Conservation (phyloP, 1,140 invertebrate species). For the Phortica variegata region DNA sequence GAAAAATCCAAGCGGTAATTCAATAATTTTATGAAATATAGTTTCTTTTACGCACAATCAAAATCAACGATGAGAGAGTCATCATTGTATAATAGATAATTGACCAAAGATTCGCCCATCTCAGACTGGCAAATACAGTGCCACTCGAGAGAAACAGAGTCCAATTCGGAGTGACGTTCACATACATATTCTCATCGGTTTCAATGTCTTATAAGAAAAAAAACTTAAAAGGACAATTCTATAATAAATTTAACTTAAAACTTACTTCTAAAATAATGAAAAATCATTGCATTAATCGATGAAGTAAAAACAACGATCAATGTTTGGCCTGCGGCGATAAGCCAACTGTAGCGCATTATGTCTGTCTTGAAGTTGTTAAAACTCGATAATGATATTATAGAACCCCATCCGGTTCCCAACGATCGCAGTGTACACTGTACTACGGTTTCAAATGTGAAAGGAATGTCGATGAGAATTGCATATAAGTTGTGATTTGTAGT, state of each 20-base stretch:
- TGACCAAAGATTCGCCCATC: neutral
- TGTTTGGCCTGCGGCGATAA: conserved; percentile 7
- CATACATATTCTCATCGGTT: neutral
- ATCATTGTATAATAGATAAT: neutral
- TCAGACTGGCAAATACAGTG: neutral
- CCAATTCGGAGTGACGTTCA: neutral
- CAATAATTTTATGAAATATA: too few relatives aligned
- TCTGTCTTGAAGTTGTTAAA: conserved; percentile 86
- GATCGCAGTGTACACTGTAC: conserved; percentile 35
- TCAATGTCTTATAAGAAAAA: neutral
- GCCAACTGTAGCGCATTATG: conserved; percentile 14
- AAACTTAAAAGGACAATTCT: neutral
- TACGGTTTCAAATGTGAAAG: neutral
- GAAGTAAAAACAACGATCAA: neutral
- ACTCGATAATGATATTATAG: conserved; percentile 83
- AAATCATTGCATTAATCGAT: neutral
- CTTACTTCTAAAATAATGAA: conserved; percentile 5
- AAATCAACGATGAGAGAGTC: neutral
- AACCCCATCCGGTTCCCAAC: conserved; percentile 85
- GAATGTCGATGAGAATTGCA: conserved; percentile 61
- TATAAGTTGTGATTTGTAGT: conserved; percentile 77
- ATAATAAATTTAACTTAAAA: too few relatives aligned
- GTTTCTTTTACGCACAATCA: neutral
- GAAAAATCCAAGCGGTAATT: too few relatives aligned
- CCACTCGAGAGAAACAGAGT: neutral